phyloP scores from a whole-genome alignment of 2,888 invertebrate species.

The Margaritifera margaritifera region DNA sequence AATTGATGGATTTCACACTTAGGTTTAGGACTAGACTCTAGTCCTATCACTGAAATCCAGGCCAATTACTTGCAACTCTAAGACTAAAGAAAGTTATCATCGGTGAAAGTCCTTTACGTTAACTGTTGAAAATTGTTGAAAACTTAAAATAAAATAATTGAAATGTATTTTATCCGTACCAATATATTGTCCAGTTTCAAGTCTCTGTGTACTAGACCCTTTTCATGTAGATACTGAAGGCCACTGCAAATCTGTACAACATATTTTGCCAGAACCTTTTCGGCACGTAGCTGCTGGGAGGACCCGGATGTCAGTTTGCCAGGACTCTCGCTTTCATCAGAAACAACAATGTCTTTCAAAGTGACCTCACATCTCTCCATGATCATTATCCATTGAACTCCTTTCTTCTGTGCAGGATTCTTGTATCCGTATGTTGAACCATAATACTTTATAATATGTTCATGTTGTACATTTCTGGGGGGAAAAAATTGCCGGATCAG shows the following conservation, averaged over 20 bases:
- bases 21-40: too few relatives aligned
- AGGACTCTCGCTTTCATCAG: constrained; percentile 28
- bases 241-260: constrained; percentile 52
- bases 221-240: constrained; percentile 57
- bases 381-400: constrained; percentile 59
- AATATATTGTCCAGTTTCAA: constrained; percentile 66
- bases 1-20: too few relatives aligned
- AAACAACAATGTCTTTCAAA: constrained; percentile 46
- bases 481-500: too few relatives aligned
- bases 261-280: constrained; percentile 46
- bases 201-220: constrained; percentile 62
- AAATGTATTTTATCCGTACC: constrained; percentile 36
- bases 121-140: too few relatives aligned
- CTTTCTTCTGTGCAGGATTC: constrained; percentile 31
- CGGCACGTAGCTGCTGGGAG: constrained; percentile 28
- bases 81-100: too few relatives aligned
- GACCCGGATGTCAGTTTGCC: constrained; percentile 26
- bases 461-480: constrained; percentile 39
- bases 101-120: too few relatives aligned
- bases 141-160: too few relatives aligned
- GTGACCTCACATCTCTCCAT: constrained; percentile 61
- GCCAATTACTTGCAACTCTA: too few relatives aligned
- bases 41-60: too few relatives aligned
- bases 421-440: constrained; percentile 50
- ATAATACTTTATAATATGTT: constrained; percentile 59